Percentiles rank a stretch among this genome's conserved stretches.
Conservation (phyloP, 2,888 invertebrate genomes). For the Stenurella melanura region DNA sequence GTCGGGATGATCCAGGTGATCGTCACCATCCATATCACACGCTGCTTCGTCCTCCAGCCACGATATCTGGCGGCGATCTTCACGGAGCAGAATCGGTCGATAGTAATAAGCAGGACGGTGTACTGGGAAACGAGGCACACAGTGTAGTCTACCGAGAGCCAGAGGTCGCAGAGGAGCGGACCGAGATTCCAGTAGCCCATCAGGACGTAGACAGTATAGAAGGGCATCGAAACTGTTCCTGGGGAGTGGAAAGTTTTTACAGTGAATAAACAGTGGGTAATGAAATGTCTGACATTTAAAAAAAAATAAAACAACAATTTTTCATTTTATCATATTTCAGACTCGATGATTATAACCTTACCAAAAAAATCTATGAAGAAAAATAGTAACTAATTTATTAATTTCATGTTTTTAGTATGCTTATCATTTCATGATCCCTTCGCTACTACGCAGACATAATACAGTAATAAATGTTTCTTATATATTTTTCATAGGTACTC, state of each 20-base stretch:
- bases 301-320: too few relatives aligned
- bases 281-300: too few relatives aligned
- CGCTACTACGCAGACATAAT: too few relatives aligned
- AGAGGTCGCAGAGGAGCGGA: slow-evolving; percentile 95
- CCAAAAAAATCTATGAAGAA: too few relatives aligned
- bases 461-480: too few relatives aligned
- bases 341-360: too few relatives aligned
- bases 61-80: slow-evolving; percentile 98
- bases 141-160: slow-evolving; percentile 99
- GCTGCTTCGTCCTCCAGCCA: slow-evolving; percentile 95
- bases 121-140: slow-evolving; percentile 99
- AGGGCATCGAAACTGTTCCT: slow-evolving; percentile 98
- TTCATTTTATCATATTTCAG: too few relatives aligned
- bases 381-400: too few relatives aligned
- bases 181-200: slow-evolving; percentile 98
- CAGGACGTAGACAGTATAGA: slow-evolving; percentile 97
- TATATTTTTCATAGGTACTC: too few relatives aligned
- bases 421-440: too few relatives aligned
- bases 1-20: slow-evolving; percentile 98
- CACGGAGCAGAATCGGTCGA: slow-evolving; percentile 98
- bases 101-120: slow-evolving; percentile 98
- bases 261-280: too few relatives aligned
- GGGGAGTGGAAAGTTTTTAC: slow-evolving; percentile 60
- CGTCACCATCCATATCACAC: slow-evolving; percentile 96
- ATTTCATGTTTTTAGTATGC: too few relatives aligned